phyloP scores from a whole-genome alignment of 2,113 vertebrate genomes.

The Semicossyphus pulcher region DNA sequence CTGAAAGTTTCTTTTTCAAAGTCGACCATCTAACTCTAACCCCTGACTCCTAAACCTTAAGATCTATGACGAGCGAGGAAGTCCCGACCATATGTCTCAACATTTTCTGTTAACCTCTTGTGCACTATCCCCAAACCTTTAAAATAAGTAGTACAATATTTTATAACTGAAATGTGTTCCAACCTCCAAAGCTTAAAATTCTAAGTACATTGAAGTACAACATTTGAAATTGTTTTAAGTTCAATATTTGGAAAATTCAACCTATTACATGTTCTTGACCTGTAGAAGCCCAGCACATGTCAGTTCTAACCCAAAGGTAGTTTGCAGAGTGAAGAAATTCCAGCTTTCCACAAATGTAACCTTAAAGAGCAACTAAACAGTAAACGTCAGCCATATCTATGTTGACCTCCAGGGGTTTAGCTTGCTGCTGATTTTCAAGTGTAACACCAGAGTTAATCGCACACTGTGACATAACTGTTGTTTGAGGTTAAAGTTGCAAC shows the following conservation, averaged over 20 bases:
- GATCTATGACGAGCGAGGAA: conserved; percentile 13
- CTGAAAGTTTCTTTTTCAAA: conserved; percentile 99
- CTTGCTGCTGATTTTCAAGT: too few relatives aligned
- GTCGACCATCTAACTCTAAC: conserved; percentile 91
- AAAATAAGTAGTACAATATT: background rate
- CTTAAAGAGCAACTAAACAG: too few relatives aligned
- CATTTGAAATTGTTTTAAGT: conserved; percentile 9
- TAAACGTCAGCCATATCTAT: too few relatives aligned
- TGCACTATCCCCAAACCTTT: background rate
- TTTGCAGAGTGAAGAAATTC: too few relatives aligned
- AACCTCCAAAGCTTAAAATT: background rate
- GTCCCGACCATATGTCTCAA: conserved; percentile 4
- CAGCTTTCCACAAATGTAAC: too few relatives aligned
- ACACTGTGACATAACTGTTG: background rate
- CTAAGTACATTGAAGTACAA: too few relatives aligned
- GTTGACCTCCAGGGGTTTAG: background rate
- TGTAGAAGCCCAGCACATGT: conserved; percentile 13
- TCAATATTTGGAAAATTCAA: conserved; percentile 5
- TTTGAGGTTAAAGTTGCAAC: background rate
- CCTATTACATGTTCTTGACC: conserved; percentile 1
- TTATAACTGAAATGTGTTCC: background rate
- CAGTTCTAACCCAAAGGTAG: background rate
- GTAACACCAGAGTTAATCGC: too few relatives aligned
- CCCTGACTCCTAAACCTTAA: conserved; percentile 18
- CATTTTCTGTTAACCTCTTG: conserved; percentile 8